phyloP scores from a whole-genome alignment of 2,797 vertebrate species.

The Arctocebus calabarensis region DNA sequence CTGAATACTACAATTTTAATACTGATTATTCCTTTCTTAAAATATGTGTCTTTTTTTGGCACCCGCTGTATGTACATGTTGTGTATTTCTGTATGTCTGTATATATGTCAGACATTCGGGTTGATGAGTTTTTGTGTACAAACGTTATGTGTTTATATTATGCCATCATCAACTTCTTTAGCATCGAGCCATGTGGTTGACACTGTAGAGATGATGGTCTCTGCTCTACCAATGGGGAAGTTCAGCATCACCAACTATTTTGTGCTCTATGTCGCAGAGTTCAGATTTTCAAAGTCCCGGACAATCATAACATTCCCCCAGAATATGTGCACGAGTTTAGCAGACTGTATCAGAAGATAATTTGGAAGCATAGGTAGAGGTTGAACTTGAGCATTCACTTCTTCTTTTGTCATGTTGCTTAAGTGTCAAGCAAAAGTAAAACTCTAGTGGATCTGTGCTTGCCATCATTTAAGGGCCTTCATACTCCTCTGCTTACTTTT shows the following conservation, averaged over 20 bases:
- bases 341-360: background rate
- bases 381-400: background rate
- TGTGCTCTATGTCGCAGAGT: background rate
- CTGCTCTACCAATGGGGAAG: background rate
- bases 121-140: background rate
- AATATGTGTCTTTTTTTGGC: background rate
- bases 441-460: background rate
- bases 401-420: conserved; percentile 2
- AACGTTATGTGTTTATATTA: background rate
- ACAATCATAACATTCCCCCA: background rate
- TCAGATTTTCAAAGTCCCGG: background rate
- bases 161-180: background rate
- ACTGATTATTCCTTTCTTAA: background rate
- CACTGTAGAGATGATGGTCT: background rate
- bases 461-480: background rate
- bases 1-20: too few relatives aligned
- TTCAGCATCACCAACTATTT: background rate
- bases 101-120: background rate
- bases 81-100: background rate
- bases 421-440: background rate
- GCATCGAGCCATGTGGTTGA: background rate
- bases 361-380: background rate
- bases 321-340: background rate
- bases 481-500: background rate
- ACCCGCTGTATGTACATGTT: background rate